Evolutionary conservation across 2,888 invertebrate genomes (phyloP), one percentile per base, ranked within the genome.

Genomic region (Volucella inanis): DNA sequence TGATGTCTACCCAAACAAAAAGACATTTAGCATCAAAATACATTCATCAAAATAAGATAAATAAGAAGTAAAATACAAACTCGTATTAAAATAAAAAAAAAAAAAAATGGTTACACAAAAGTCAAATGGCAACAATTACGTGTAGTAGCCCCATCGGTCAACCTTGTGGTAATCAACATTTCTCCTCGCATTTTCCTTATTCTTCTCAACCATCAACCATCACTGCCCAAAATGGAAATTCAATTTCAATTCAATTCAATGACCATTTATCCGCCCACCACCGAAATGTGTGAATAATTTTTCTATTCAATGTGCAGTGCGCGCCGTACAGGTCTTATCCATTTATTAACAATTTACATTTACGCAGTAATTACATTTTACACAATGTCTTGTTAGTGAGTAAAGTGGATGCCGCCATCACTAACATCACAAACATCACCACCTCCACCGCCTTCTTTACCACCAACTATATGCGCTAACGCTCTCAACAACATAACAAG

Each of bases 261-360:
- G 84, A 67, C 84, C 79, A 84, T 84, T 84, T 79, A 84, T 79
- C 79, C 84, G 70, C 84, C 84, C 79, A 84, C 84, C 75, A 84
- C 79, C 75, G 45, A 70, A 79, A 62, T 18, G 64, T 64, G 71
- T 59, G 50, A 68, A 64, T 74, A 59, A 41, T 22, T 10, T 39
- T 50, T 45, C n/a, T 31, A 45, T 54, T 72, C 31, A 31, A 31
- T 31, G 31, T 67, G 39, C 67, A 74, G 72, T 62, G 38, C 45
- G n/a, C 54, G 31, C 49, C 50, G 50, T 54, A 41, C 72, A 72
- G 52, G 74, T 75, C 62, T 76, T 71, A 76, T 70, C 47, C 50
- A 76, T 76, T 71, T 45, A 38, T 52, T 71, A 83, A 77, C 72
- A 71, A 84, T 65, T 79, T 75, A 59, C 61, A 79, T 79, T 31